Conservation (phyloP, 2,888 invertebrate genomes). For the Anarsia innoxiella region DNA sequence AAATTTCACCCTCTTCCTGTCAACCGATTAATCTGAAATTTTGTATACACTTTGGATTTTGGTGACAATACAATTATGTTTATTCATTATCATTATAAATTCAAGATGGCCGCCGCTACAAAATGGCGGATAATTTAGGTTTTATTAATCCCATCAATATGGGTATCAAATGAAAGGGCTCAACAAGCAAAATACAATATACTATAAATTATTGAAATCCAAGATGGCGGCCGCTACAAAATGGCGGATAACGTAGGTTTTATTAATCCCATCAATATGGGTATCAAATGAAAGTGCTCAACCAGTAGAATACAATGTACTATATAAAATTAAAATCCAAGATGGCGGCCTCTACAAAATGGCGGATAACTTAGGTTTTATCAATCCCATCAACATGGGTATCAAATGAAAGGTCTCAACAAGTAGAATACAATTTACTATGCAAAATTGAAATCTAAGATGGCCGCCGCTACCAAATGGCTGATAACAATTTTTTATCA, state of each 20-base stretch:
- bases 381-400: no score
- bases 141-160: constrained; percentile 1
- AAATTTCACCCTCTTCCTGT: constrained; percentile 1
- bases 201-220: background rate
- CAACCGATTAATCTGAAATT: constrained; percentile 1
- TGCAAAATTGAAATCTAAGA: no score
- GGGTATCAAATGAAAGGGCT: constrained; percentile 1
- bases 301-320: constrained; percentile 1
- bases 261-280: constrained; percentile 1
- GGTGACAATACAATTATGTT: constrained; percentile 1
- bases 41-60: constrained; percentile 1
- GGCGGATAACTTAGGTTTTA: no score
- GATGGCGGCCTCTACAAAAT: background rate
- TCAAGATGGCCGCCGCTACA: constrained; percentile 1
- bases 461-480: no score
- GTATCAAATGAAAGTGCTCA: constrained; percentile 1
- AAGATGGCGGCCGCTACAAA: constrained; percentile 1
- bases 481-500: no score
- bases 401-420: no score
- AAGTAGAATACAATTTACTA: no score
- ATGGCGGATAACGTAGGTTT: constrained; percentile 1
- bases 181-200: constrained; percentile 1
- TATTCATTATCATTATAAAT: constrained; percentile 1
- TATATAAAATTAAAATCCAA: background rate
- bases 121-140: constrained; percentile 1